Conservation (phyloP, 64 coral and sea anemone genomes). For the Platygyra sinensis region DNA sequence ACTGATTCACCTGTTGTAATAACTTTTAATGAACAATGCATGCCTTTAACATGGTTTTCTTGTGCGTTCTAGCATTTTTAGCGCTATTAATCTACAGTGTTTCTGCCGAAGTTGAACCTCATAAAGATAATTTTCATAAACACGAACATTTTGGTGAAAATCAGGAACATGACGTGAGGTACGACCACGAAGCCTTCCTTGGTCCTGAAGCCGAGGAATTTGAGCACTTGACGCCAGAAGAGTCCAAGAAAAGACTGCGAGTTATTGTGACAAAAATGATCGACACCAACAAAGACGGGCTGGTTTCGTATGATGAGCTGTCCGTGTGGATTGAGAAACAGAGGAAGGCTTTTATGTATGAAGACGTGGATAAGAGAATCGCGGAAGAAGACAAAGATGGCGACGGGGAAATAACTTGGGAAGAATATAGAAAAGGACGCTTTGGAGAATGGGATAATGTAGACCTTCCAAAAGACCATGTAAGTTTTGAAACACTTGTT, state of each 20-base stretch:
- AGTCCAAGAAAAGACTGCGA: conserved; percentile 82
- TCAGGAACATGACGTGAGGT: conserved; percentile 72
- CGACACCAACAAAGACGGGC: conserved; percentile 80
- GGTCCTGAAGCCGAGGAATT: conserved; percentile 93
- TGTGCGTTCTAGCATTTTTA: background rate
- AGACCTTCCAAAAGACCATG: conserved; percentile 77
- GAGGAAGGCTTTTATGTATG: conserved; percentile 96
- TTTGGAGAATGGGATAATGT: conserved; percentile 91
- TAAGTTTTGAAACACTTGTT: conserved; percentile 41
- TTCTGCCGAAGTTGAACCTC: conserved; percentile 59
- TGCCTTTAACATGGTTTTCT: background rate
- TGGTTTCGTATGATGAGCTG: conserved; percentile 74
- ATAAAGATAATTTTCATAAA: conserved; percentile 84
- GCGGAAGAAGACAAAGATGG: conserved; percentile 80
- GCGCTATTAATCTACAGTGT: background rate
- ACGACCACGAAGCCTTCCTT: conserved; percentile 94
- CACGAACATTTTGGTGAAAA: conserved; percentile 79
- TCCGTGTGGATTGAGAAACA: conserved; percentile 93
- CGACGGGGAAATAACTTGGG: conserved; percentile 88
- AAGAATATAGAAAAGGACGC: conserved; percentile 77
- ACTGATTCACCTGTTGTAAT: background rate
- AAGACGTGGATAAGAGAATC: conserved; percentile 91
- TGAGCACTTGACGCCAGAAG: conserved; percentile 79
- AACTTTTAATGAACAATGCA: background rate
- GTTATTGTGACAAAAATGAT: conserved; percentile 78